A percentile compares a stretch with the other conserved stretches of the same genome.
Conservation (phyloP, 2,113 vertebrate genomes). For the Pterophyllum scalare region DNA sequence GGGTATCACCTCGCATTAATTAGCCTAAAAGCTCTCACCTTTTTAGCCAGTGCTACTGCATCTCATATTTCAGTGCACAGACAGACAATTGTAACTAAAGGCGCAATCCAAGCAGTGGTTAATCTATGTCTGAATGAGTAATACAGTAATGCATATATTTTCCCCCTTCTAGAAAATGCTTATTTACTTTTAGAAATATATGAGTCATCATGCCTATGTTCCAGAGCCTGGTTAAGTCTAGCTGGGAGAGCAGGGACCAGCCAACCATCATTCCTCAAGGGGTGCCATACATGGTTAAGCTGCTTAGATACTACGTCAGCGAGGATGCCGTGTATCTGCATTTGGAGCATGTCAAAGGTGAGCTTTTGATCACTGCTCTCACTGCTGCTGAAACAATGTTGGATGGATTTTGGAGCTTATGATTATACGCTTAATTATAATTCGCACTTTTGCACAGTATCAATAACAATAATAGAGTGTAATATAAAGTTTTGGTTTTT, state of each 20-base stretch:
- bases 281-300: conserved; percentile 94
- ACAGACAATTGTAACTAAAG: conserved; percentile 12
- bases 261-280: conserved; percentile 95
- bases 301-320: conserved; percentile 91
- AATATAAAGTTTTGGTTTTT: accelerated
- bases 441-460: too few species aligned
- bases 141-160: background rate
- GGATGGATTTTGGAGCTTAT: background rate
- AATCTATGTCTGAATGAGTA: background rate
- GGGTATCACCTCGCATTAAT: conserved; percentile 59
- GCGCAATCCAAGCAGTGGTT: background rate
- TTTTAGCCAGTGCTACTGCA: conserved; percentile 43
- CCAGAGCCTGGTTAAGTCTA: conserved; percentile 93
- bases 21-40: conserved; percentile 60
- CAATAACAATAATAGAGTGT: background rate
- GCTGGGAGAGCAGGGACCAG: conserved; percentile 84
- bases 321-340: conserved; percentile 95
- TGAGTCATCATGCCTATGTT: background rate
- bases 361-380: conserved; percentile 39
- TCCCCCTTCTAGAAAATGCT: background rate
- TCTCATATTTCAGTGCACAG: conserved; percentile 61
- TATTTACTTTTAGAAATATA: background rate
- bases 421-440: too few species aligned
- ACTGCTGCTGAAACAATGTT: background rate
- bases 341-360: conserved; percentile 92